These are phyloP conservation scores for Saguinus imperator DNA, from an alignment of 2,113 vertebrate species.

Conservation along the genomic window DNA sequence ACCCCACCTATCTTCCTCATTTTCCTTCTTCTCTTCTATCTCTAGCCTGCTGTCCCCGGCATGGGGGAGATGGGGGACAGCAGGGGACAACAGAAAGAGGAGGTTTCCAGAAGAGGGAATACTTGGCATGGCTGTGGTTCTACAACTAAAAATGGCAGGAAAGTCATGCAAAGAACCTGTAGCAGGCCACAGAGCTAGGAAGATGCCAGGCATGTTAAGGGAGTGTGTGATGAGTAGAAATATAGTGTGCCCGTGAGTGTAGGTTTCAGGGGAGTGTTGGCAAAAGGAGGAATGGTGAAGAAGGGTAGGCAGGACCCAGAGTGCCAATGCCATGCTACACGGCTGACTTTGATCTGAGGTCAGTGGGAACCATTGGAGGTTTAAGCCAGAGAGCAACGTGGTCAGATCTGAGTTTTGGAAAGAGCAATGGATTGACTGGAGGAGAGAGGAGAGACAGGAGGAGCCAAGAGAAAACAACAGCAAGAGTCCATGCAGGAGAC, in stretches of 20 bases:
- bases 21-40: neutral
- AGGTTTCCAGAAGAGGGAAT: neutral
- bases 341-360: neutral
- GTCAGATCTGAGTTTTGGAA: neutral
- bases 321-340: accelerated
- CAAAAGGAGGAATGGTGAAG: neutral
- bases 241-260: accelerated
- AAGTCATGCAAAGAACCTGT: neutral
- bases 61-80: neutral
- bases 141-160: neutral
- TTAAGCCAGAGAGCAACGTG: neutral
- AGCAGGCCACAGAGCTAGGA: neutral
- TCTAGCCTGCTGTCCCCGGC: neutral
- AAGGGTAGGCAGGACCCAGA: neutral
- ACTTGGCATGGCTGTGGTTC: neutral
- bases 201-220: neutral
- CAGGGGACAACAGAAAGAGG: accelerated
- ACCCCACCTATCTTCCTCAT: accelerated
- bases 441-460: neutral
- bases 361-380: neutral
- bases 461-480: neutral
- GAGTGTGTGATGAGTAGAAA: neutral
- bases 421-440: neutral
- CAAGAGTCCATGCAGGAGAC: neutral
- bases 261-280: neutral